Conservation (phyloP, 2,888 invertebrate species). For the Euproctis similis region DNA sequence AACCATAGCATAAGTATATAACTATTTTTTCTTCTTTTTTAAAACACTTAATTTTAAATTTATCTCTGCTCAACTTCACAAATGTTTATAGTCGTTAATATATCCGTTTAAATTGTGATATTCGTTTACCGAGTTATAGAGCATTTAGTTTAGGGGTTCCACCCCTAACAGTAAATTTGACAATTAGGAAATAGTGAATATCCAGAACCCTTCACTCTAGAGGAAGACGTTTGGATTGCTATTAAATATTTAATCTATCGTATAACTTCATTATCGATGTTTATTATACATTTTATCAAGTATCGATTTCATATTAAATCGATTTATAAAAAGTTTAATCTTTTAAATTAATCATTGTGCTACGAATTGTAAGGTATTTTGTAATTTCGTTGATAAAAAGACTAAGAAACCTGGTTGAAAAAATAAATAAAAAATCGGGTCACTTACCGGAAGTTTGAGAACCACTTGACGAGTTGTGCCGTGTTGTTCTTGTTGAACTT, state of each 20-base stretch:
- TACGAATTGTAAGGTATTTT: too few species aligned
- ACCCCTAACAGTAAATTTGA: constrained; percentile 38
- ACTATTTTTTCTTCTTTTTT: too few species aligned
- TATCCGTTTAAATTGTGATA: constrained; percentile 18
- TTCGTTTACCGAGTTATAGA: constrained; percentile 30
- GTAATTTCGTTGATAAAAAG: too few species aligned
- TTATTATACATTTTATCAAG: constrained; percentile 2
- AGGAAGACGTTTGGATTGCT: constrained; percentile 44
- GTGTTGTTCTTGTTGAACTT: constrained; percentile 99
- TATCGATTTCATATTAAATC: constrained; percentile 1
- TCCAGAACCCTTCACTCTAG: constrained; percentile 50
- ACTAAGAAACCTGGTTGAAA: not conserved
- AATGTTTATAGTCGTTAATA: too few species aligned
- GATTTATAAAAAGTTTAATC: too few species aligned
- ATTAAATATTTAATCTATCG: constrained; percentile 41
- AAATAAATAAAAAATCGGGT: not conserved
- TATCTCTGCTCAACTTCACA: too few species aligned
- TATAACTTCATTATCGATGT: constrained; percentile 29
- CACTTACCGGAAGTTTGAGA: constrained; percentile 99
- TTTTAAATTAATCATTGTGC: too few species aligned
- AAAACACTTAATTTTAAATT: too few species aligned
- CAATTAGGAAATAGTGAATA: constrained; percentile 74
- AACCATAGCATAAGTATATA: too few species aligned
- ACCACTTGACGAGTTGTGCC: constrained; percentile 99
- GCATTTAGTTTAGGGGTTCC: constrained; percentile 30